Evolutionary conservation across 2,888 invertebrate species (phyloP).

Genomic region (Gasteruption jaculator): DNA sequence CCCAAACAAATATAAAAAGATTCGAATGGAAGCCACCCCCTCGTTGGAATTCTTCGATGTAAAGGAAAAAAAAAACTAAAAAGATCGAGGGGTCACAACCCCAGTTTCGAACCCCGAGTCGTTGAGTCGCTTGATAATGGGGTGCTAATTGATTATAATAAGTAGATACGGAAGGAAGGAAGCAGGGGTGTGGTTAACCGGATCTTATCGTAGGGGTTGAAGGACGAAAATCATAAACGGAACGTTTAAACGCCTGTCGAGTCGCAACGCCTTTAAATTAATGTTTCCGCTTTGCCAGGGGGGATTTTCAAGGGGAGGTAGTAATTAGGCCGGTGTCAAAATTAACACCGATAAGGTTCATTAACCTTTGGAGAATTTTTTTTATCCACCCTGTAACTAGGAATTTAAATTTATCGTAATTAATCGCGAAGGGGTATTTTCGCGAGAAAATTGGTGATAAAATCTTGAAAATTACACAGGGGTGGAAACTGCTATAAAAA

Average conservation of each 20-base stretch:
- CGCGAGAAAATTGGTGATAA: too few species aligned
- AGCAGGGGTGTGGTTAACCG: conserved; percentile 24
- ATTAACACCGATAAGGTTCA: too few species aligned
- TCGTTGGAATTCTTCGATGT: conserved; percentile 22
- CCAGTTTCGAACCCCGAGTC: conserved; percentile 22
- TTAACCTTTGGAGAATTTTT: too few species aligned
- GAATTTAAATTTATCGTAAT: too few species aligned
- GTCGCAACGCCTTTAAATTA: conserved; percentile 1
- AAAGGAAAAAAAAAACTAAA: conserved; percentile 36
- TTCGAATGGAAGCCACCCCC: conserved; percentile 28
- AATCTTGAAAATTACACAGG: too few species aligned
- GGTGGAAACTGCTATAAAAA: too few species aligned
- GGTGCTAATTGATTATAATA: conserved; percentile 51
- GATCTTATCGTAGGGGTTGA: conserved; percentile 25
- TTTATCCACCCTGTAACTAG: too few species aligned
- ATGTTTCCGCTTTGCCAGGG: too few species aligned
- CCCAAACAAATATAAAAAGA: conserved; percentile 20
- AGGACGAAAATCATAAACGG: conserved; percentile 2
- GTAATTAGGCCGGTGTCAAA: too few species aligned
- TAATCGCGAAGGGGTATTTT: too few species aligned
- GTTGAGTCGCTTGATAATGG: conserved; percentile 41
- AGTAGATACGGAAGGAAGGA: conserved; percentile 27
- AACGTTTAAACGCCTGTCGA: conserved; percentile 22
- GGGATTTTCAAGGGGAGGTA: too few species aligned
- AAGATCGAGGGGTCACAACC: conserved; percentile 39